Conservation (phyloP, 2,797 vertebrate genomes). For the Serranus cabrilla region DNA sequence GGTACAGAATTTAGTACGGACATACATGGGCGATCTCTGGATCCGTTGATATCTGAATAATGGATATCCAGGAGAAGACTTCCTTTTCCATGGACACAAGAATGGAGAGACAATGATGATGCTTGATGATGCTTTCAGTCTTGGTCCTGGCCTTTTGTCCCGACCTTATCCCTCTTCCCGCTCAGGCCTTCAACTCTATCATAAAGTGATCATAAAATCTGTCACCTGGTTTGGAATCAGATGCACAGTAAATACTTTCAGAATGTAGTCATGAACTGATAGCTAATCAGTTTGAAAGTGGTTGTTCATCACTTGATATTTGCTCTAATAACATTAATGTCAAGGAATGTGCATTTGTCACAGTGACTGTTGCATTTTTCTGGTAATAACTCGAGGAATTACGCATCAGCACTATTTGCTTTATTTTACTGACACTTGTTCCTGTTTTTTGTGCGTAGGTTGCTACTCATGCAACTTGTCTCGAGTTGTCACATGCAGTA, state of each 20-base stretch:
- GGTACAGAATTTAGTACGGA: background rate
- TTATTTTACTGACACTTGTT: constrained; percentile 10
- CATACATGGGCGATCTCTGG: background rate
- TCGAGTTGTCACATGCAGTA: constrained; percentile 45
- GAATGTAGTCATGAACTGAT: constrained; percentile 8
- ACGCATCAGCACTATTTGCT: constrained; percentile 21
- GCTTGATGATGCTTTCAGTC: too few species aligned
- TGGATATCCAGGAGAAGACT: too few species aligned
- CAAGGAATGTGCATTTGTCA: constrained; percentile 13
- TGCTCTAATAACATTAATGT: background rate
- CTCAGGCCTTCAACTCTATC: constrained; percentile 30
- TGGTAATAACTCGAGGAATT: background rate
- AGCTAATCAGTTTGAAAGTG: constrained; percentile 12
- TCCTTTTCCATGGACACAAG: too few species aligned
- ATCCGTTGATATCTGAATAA: too few species aligned
- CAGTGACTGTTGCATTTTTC: constrained; percentile 26
- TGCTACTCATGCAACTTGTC: constrained; percentile 24
- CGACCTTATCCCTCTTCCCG: background rate
- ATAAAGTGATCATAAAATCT: constrained; percentile 45
- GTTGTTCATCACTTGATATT: background rate
- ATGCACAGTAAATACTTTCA: constrained; percentile 1
- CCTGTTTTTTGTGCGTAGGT: constrained; percentile 11
- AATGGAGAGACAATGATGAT: too few species aligned
- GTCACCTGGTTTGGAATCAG: constrained; percentile 32
- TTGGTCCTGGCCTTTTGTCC: constrained; percentile 1